phyloP scores from a whole-genome alignment of 2,888 invertebrate genomes.

The Tiliacea citrago region DNA sequence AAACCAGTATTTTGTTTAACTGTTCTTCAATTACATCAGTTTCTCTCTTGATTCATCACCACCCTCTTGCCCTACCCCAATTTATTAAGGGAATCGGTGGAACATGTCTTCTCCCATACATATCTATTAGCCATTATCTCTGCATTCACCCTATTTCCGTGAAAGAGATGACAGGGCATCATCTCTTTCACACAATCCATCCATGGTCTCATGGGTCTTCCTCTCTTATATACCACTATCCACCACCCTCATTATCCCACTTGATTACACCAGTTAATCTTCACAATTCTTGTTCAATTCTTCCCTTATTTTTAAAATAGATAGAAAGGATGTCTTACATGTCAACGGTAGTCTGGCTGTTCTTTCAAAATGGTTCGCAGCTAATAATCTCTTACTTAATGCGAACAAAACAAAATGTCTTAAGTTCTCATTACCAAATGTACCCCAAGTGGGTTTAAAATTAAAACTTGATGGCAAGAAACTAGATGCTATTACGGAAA shows the following conservation, averaged over 20 bases:
- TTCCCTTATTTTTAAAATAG: no score
- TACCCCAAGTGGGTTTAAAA: no score
- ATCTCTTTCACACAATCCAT: neutral
- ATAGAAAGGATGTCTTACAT: no score
- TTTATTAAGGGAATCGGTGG: neutral
- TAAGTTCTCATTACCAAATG: no score
- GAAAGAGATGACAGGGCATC: no score
- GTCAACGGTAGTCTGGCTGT: no score
- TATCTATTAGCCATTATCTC: neutral
- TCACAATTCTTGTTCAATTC: no score
- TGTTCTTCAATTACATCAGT: neutral
- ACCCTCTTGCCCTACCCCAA: neutral
- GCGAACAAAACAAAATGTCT: no score
- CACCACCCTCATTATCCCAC: neutral
- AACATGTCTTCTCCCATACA: neutral
- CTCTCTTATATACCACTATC: neutral
- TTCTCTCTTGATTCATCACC: neutral
- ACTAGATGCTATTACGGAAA: no score
- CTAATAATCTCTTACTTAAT: no score
- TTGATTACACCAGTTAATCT: neutral
- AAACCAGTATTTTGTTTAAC: neutral
- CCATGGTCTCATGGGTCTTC: neutral
- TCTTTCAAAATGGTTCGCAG: no score
- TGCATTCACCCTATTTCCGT: neutral
- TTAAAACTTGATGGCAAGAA: no score